Conservation (phyloP, 2,113 vertebrate species). For the Anarrhichthys ocellatus region DNA sequence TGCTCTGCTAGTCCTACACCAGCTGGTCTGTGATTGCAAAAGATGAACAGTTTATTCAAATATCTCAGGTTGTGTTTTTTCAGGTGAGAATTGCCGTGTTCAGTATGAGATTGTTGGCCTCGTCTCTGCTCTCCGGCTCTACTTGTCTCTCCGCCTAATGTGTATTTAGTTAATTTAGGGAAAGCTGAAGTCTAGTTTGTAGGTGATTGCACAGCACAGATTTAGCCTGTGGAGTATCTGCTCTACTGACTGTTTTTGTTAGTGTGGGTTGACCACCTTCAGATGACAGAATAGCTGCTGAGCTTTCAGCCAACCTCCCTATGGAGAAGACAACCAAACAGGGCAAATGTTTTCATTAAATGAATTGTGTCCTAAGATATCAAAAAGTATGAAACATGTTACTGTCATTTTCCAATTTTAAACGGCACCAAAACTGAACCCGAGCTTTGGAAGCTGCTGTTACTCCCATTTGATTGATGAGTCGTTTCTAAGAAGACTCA, state of each 20-base stretch:
- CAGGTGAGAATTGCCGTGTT: not conserved
- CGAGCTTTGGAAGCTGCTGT: not conserved
- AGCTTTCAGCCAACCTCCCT: conserved; percentile 3
- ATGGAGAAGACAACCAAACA: not conserved
- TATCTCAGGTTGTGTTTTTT: not conserved
- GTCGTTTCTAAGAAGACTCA: not conserved
- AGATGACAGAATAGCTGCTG: conserved; percentile 10
- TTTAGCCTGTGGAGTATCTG: not conserved
- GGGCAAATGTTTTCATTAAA: not conserved
- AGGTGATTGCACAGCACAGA: conserved; percentile 30
- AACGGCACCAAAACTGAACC: not conserved
- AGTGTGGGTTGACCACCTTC: not conserved
- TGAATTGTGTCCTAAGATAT: not conserved
- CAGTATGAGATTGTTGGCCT: not conserved
- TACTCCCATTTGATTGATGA: not conserved
- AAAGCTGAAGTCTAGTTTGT: not conserved
- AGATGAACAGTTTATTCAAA: not conserved
- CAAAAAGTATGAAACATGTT: not conserved
- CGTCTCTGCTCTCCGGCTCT: not conserved
- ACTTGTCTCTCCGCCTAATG: conserved; percentile 9
- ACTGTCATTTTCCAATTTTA: not conserved
- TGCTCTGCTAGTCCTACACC: not conserved
- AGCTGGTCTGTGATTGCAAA: not conserved
- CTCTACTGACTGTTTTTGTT: not conserved
- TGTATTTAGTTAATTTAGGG: not conserved